phyloP scores from a whole-genome alignment of 2,888 invertebrate species.

The Macrophya alboannulata region DNA sequence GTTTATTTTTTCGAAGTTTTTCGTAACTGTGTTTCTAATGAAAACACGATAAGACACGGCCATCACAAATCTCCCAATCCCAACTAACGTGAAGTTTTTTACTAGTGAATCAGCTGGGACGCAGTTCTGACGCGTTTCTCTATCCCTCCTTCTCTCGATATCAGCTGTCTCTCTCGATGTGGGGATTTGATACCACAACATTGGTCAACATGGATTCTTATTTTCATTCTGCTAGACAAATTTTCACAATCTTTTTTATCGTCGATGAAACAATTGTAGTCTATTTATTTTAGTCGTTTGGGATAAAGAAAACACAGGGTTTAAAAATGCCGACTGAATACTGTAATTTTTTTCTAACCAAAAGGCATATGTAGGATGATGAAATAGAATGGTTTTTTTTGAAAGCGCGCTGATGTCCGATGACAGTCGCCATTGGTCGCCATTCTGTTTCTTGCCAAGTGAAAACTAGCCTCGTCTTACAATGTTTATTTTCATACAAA shows the following conservation, averaged over 20 bases:
- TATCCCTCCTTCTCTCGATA: background rate
- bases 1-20: conserved; percentile 60
- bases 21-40: conserved; percentile 63
- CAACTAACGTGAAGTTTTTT: conserved; percentile 57
- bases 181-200: conserved; percentile 20
- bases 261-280: background rate
- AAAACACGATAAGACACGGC: conserved; percentile 67
- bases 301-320: background rate
- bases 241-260: background rate
- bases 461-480: conserved; percentile 45
- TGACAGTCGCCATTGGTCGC: conserved; percentile 49
- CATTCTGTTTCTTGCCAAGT: conserved; percentile 34
- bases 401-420: conserved; percentile 51
- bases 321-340: background rate
- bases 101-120: conserved; percentile 60
- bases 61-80: conserved; percentile 66
- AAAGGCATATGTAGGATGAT: conserved; percentile 14
- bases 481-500: conserved; percentile 51
- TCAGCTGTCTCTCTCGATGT: conserved; percentile 5
- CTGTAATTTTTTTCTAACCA: background rate
- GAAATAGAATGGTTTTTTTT: conserved; percentile 45
- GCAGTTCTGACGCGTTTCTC: conserved; percentile 36
- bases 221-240: conserved; percentile 16
- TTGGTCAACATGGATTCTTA: conserved; percentile 34
- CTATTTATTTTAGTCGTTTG: background rate